phyloP scores from a whole-genome alignment of 2,888 invertebrate species.

The Antitype chi region DNA sequence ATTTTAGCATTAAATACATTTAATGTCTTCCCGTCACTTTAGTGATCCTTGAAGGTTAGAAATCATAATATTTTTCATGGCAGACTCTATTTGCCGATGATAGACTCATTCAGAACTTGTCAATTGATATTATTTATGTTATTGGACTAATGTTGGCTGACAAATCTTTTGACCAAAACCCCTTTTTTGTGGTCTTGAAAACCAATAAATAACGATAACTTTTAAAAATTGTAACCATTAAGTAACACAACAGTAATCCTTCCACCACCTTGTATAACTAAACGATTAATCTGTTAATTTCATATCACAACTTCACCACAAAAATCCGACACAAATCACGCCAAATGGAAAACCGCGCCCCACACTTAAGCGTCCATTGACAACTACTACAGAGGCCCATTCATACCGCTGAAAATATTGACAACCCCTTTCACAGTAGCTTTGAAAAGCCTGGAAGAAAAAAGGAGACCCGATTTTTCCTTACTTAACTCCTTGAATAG shows the following conservation, averaged over 20 bases:
- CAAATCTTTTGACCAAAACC: background rate
- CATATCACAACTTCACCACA: background rate
- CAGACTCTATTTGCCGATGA: background rate
- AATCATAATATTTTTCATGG: background rate
- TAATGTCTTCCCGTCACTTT: background rate
- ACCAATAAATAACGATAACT: background rate
- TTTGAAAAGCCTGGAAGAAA: conserved; percentile 85
- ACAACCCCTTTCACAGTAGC: conserved; percentile 85
- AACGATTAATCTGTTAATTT: background rate
- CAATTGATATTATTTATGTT: background rate
- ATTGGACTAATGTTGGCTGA: background rate
- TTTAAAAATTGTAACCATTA: too few relatives aligned
- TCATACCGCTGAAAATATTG: conserved; percentile 89
- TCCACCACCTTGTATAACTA: background rate
- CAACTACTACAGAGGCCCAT: conserved; percentile 84
- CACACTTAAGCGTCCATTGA: conserved; percentile 84
- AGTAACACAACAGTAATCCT: background rate
- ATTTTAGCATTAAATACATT: background rate
- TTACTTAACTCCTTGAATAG: conserved; percentile 82
- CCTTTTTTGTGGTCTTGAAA: background rate
- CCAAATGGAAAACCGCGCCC: conserved; percentile 75
- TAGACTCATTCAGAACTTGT: background rate
- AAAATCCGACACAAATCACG: conserved; percentile 50
- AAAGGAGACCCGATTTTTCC: conserved; percentile 86
- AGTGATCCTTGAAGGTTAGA: background rate